Evolutionary conservation across 2,797 vertebrate genomes (phyloP), one percentile per base, ranked within the genome.

Genomic region (Hipposideros larvatus): DNA sequence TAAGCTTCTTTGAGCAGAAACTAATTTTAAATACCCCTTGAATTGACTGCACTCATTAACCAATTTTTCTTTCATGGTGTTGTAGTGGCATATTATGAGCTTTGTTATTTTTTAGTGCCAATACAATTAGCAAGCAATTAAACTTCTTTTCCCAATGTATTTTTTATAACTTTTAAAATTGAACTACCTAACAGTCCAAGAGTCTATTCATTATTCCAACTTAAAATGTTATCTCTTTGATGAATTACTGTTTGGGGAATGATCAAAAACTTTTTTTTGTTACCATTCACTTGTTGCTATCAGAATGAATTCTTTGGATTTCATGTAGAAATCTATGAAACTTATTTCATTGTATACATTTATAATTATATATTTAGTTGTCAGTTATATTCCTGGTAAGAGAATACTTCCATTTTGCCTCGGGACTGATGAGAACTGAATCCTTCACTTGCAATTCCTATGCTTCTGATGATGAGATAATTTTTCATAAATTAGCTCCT

Each of bases 71-170:
- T 91, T 91, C 61, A 43, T 86, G 61, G 16, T 24, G 48, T 63
- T 74, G n/a, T 53, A 75, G 22, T 90, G 53, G 7, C 7, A 41
- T 31, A 65, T 88, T 59, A 16, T 65, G 78, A 74, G 18, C 82
- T 94, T 92, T 96, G 41, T 61, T 92, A 73, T 55, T 75, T 91
- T 95, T 92, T 79, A 86, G 37, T 73, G 79, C 18, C 13, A 66
- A 2, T 13, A 71, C 7, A 87, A 83, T 94, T 55, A 94, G 53
- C 48, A 65, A 59, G 63, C 94, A 75, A 93, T 53, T 90, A 77
- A 79, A 71, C 43, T 78, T 21, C n/a, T 91, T 84, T 15, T 7
- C 1, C 21, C 37, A 28, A 51, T 75, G 22, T 86, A 8, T 75
- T 86, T 15, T 37, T 18, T 57, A 19, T 91, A 59, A 1, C 22